Evolutionary conservation across 1,140 invertebrate species (phyloP), one percentile per base, ranked within the genome.

Genomic region (Triops longicaudatus): DNA sequence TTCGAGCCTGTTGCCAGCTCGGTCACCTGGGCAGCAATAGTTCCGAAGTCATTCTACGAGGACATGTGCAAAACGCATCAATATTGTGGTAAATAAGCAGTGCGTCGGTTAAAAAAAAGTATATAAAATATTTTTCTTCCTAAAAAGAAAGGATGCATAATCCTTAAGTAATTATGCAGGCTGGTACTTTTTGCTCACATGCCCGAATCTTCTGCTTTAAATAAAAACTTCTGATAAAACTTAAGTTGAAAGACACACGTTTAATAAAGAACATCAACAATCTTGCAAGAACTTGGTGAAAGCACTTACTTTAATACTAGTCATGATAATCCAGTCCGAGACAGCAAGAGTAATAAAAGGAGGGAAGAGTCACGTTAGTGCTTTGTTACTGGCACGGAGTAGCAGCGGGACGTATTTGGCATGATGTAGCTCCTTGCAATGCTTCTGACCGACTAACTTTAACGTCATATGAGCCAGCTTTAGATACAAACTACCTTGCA

Each of bases 1-100:
- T 63, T 22, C 50, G 50, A 63, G 50, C 50, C 50, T 22, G 50
- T 63, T 63, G 50, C 50, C 50, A 63, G 14, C 50, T 63, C 50
- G 14, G 50, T 63, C 50, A 63, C 50, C 22, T 63, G 50, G 50
- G 50, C 50, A 63, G 50, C 50, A 12, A 63, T 63, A 22, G 50
- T 63, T 17, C 50, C 22, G 50, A 63, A 63, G 50, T 63, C 50
- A 63, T 17, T 63, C 50, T 63, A 22, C 14, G 22, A 14, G n/a
- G 1, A 14, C 6, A 63, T 6, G 12, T 22, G 22, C 14, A 63
- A 63, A 63, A 63, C 17, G 17, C 17, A 63, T 63, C 50, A 63
- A 63, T 63, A 63, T 63, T 17, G 1, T 17, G 22, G 22, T 63
- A 63, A 63, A 14, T 9, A 63, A 63, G 50, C 0, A n/a, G 17